Evolutionary conservation across 2,113 vertebrate genomes (phyloP).

Genomic region (Puma concolor): DNA sequence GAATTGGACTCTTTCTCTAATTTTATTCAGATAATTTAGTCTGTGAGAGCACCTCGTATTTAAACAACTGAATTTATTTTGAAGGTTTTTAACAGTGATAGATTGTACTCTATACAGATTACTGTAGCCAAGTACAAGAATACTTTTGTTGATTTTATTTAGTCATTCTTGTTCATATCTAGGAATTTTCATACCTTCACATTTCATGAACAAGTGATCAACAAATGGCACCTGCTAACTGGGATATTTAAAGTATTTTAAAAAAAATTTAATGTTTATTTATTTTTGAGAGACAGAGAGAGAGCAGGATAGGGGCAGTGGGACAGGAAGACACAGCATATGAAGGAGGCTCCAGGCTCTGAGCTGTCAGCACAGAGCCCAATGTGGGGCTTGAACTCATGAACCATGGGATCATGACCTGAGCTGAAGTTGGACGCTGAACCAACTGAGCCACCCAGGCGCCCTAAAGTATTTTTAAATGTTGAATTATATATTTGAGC

Average conservation of each 20-base stretch:
- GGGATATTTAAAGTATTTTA: background rate
- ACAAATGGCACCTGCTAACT: background rate
- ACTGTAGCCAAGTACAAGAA: background rate
- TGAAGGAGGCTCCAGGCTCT: too few species aligned
- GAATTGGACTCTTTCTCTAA: background rate
- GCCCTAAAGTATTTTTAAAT: background rate
- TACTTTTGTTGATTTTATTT: background rate
- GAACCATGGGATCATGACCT: too few species aligned
- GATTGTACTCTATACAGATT: background rate
- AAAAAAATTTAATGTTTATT: too few species aligned
- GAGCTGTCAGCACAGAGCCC: too few species aligned
- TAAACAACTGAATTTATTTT: background rate
- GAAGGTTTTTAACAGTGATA: background rate
- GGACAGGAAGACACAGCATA: too few species aligned
- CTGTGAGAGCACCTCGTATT: background rate
- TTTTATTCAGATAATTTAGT: background rate
- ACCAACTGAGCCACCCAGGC: too few species aligned
- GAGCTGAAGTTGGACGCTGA: too few species aligned
- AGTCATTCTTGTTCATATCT: background rate
- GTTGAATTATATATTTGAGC: background rate
- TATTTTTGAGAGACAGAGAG: too few species aligned
- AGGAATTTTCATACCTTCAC: background rate
- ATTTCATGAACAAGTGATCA: background rate
- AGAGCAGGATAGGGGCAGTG: too few species aligned
- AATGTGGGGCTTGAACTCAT: too few species aligned